Evolutionary conservation across 2,113 vertebrate species (phyloP).

Genomic region (Pluvianellus socialis): DNA sequence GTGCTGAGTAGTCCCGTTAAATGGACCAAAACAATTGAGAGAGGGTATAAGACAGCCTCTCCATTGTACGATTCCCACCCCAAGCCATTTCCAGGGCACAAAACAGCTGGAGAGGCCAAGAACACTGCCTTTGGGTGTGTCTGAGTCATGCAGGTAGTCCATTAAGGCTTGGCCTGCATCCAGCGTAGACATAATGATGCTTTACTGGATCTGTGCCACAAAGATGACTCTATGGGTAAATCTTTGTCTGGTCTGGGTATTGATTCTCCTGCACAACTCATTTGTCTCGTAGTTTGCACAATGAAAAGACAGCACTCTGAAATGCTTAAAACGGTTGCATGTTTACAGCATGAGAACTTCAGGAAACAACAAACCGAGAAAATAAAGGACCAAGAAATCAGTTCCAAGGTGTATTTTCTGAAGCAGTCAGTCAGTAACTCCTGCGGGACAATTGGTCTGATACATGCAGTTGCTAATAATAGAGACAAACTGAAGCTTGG

Average conservation of each 20-base stretch:
- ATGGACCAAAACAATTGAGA: background rate
- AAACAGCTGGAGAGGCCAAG: background rate
- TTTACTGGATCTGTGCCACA: background rate
- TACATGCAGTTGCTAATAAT: slow-evolving; percentile 93
- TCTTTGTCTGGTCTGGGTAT: background rate
- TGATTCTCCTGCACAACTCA: background rate
- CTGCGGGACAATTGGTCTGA: slow-evolving; percentile 91
- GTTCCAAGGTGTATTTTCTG: slow-evolving; percentile 88
- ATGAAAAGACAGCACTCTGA: background rate
- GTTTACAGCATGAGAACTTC: slow-evolving; percentile 89
- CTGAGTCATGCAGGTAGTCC: slow-evolving; percentile 25
- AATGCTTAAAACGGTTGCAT: background rate
- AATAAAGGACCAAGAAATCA: slow-evolving; percentile 77
- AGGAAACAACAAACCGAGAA: slow-evolving; percentile 87
- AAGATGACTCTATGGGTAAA: background rate
- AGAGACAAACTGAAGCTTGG: slow-evolving; percentile 87
- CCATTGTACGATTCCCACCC: background rate
- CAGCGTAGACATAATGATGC: background rate
- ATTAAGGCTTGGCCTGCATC: slow-evolving; percentile 33
- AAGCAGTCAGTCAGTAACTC: slow-evolving; percentile 92
- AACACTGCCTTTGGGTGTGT: background rate
- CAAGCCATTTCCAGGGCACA: background rate
- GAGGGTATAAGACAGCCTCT: background rate
- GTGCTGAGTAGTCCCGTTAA: background rate
- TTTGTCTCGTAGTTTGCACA: background rate